Evolutionary conservation across 2,113 vertebrate species (phyloP), one percentile per base, ranked within the genome.

Genomic region (Spheniscus mendiculus): DNA sequence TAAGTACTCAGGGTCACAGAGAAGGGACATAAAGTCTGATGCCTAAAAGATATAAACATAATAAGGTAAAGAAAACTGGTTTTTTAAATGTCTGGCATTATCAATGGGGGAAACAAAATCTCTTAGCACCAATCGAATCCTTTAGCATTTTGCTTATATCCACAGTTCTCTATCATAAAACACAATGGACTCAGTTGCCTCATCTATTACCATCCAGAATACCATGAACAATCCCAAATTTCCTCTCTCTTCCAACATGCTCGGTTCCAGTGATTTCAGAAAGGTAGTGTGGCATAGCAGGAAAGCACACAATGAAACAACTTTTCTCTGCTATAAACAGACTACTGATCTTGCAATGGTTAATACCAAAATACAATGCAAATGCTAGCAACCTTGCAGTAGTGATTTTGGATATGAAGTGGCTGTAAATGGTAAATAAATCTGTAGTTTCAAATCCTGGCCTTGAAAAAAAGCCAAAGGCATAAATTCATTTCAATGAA

Each of bases 201-300:
- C 18, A 47, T 30, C 40, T 40, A 9, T 32, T 80, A 80, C 17
- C 66, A 29, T 32, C 27, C 23, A 78, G 32, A 80, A 22, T 26
- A 42, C 14, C 19, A 29, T 5, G 40, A 53, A 40, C 10, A 83
- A 42, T 40, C 18, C 11, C 5, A 40, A 34, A 29, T 38, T 25
- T 45, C 12, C 44, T 80, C 32, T 50, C 19, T 44, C 18, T 65
- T 62, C 71, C 30, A 25, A 3, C 4, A 22, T 30, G 30, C 36
- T 50, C 5, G 2, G 21, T 49, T 77, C 50, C 29, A 55, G 0
- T 36, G 32, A 63, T 59, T 79, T 83, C 74, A 76, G 47, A n/a
- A 36, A 69, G 27, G 34, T 5, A 36, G 36, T 1, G 22, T 15
- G 27, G 34, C 27, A 25, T 0, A 72, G 58, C 0, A 1, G 53